Evolutionary conservation across 30 jellyfish, hydroid and myxozoan species (phyloP), one percentile per base, ranked within the genome.

Genomic region (Haliclystus octoradiatus): DNA sequence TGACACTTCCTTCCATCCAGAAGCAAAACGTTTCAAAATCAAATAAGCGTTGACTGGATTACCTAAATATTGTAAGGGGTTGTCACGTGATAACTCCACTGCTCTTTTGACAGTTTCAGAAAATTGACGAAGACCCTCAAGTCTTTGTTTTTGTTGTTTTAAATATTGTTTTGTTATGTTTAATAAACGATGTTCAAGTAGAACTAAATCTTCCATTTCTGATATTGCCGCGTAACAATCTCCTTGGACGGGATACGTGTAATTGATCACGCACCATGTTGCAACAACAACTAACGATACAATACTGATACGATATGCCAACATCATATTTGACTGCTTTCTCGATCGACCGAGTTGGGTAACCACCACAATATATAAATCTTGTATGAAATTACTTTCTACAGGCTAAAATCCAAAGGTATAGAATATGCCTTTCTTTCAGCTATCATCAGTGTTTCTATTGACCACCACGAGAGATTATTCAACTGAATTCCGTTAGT

Each of bases 1-100:
- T 19, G 80, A 85, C 24, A 87, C 69, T 72, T 79, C 94, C 34
- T 69, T 73, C 97, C 97, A 87, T 19, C 97, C 97, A 84, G 95
- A 79, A 28, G 97, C 74, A 68, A 87, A 87, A 62, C 97, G 84
- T 64, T 87, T 87, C 74, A 87, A 35, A 3, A 87, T 73, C 25
- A 87, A 88, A 49, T 87, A 87, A 12, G 97, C 79, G 52, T 87
- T 87, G 72, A 87, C 74, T 14, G 97, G 97, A 63, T 87, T 87
- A 0, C 88, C 97, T n/a, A 87, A 52, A 33, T 87, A 87, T 35
- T 79, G 80, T 24, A 53, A 24, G 1, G 97, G 97, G 31, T 87
- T 76, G 5, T 79, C 97, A 19, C 34, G 26, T n/a, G 97, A 87
- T 57, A 87, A 61, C 49, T 70, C 71, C 46, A 87, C 50, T 22